These are phyloP conservation scores for Petrolisthes cinctipes DNA, from an alignment of 2,888 invertebrate genomes.

Conservation along the genomic window DNA sequence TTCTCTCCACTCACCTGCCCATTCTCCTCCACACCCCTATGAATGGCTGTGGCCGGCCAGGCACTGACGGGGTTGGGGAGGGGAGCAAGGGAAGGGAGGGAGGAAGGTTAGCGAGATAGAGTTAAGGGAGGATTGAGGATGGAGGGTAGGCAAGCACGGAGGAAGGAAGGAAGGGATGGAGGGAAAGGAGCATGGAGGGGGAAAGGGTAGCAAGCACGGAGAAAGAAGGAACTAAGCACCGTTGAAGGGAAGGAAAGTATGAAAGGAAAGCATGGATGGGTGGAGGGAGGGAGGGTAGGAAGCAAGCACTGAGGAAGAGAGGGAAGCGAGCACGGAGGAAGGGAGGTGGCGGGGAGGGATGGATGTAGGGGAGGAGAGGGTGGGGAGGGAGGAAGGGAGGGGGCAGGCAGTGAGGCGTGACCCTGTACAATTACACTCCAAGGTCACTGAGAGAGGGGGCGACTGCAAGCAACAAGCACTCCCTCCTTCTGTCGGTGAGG, in stretches of 20 bases:
- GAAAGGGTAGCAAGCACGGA: neutral
- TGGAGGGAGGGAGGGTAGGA: neutral
- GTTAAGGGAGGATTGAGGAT: neutral
- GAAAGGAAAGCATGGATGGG: too few species aligned
- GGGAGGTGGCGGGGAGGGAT: neutral
- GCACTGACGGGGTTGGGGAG: neutral
- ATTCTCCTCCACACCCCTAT: neutral
- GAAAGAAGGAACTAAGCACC: neutral
- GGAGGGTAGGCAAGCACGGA: neutral
- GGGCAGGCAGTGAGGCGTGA: neutral
- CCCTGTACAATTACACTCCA: neutral
- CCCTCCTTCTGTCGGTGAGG: neutral
- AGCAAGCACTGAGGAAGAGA: neutral
- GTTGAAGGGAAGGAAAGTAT: neutral
- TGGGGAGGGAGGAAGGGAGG: neutral
- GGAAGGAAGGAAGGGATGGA: neutral
- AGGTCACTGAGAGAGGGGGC: neutral
- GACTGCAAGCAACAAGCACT: conserved; percentile 1
- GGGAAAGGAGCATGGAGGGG: neutral
- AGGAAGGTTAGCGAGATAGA: neutral
- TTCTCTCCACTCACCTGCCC: neutral
- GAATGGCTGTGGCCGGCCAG: too few species aligned
- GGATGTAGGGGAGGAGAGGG: neutral
- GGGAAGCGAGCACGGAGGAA: neutral
- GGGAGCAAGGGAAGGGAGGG: neutral